phyloP scores from a whole-genome alignment of 1,140 invertebrate genomes.

The Zaprionus taronus region DNA sequence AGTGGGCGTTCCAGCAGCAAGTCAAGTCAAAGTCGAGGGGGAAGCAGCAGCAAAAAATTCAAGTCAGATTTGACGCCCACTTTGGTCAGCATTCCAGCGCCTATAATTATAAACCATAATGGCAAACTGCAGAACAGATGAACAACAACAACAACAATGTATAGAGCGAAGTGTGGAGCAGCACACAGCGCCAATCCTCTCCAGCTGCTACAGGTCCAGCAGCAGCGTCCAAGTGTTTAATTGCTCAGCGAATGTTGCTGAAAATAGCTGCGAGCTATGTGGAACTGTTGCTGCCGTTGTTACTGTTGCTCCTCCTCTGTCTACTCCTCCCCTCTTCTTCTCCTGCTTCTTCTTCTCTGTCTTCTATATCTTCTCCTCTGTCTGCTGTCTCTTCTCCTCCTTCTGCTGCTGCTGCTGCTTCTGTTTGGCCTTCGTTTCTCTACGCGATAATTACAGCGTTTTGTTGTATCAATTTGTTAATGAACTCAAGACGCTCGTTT shows the following conservation, averaged over 20 bases:
- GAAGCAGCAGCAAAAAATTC: not conserved
- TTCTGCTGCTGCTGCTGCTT: constrained; percentile 13
- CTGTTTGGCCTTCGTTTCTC: constrained; percentile 54
- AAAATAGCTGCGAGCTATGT: constrained; percentile 77
- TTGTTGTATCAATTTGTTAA: constrained; percentile 83
- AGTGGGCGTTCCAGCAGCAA: constrained; percentile 24
- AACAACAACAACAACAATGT: constrained; percentile 23
- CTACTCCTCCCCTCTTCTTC: not conserved
- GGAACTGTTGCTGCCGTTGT: constrained; percentile 31
- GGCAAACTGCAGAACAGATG: constrained; percentile 70
- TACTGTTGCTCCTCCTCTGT: not conserved
- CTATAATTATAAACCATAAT: constrained; percentile 79
- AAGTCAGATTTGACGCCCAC: constrained; percentile 48
- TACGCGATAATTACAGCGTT: constrained; percentile 76
- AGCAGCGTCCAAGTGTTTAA: constrained; percentile 70
- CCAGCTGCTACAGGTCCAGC: not conserved
- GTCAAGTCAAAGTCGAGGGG: not conserved
- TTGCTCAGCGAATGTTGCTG: constrained; percentile 68
- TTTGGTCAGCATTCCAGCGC: constrained; percentile 59
- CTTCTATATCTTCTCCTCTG: constrained; percentile 6
- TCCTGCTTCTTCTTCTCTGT: not conserved
- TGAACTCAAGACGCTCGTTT: constrained; percentile 62
- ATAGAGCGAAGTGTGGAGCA: not conserved
- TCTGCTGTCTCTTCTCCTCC: constrained; percentile 1
- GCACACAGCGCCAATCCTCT: constrained; percentile 6